phyloP scores from a whole-genome alignment of 2,113 vertebrate species.

The Phoxinus phoxinus region DNA sequence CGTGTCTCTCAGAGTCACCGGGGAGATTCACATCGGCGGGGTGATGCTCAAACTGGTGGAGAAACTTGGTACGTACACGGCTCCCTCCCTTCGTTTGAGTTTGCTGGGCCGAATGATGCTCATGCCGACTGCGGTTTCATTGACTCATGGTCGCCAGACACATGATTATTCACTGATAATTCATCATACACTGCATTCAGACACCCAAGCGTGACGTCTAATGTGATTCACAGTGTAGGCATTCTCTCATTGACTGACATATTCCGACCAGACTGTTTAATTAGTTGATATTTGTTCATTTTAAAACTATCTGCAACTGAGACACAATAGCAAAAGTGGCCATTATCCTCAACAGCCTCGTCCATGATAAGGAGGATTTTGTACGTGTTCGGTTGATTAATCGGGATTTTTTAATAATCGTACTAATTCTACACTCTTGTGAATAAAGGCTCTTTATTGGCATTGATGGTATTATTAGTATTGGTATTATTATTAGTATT shows the following conservation, averaged over 20 bases:
- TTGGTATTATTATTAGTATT: no score
- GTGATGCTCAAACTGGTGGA: constrained; percentile 98
- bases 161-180: background rate
- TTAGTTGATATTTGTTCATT: no score
- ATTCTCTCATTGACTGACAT: no score
- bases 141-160: background rate
- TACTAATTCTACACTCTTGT: no score
- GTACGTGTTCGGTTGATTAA: no score
- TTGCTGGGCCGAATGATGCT: background rate
- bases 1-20: constrained; percentile 93
- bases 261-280: no score
- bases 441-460: no score
- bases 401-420: no score
- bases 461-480: no score
- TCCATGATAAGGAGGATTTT: background rate
- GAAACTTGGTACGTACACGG: constrained; percentile 87
- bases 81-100: background rate
- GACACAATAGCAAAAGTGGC: background rate
- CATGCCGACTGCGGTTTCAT: background rate
- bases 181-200: no score
- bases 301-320: background rate
- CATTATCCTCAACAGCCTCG: background rate
- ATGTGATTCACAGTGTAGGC: no score
- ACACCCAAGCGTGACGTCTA: no score
- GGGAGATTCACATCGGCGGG: constrained; percentile 97